phyloP scores from a whole-genome alignment of 2,797 vertebrate species.

The Scarus forsteni region DNA sequence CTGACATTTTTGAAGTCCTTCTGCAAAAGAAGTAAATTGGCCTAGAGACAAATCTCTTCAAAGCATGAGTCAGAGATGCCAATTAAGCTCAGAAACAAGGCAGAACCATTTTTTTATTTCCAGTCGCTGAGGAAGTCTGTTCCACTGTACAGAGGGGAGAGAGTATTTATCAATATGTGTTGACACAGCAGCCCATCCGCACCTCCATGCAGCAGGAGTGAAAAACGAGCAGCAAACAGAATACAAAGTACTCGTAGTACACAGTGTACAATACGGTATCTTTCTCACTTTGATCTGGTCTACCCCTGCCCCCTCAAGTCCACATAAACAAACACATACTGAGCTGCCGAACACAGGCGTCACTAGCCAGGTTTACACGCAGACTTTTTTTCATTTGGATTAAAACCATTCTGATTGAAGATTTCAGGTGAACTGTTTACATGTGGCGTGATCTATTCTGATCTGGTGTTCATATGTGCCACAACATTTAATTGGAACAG shows the following conservation, averaged over 20 bases:
- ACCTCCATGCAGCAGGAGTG: constrained; percentile 2
- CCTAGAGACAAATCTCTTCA: constrained; percentile 47
- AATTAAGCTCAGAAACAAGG: constrained; percentile 47
- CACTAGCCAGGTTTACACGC: no score
- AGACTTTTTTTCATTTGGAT: no score
- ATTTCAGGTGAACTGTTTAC: no score
- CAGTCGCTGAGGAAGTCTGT: not conserved
- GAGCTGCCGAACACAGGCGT: constrained; percentile 11
- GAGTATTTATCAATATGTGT: constrained; percentile 23
- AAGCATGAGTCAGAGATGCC: constrained; percentile 52
- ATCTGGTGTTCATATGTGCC: no score
- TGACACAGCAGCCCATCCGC: constrained; percentile 1
- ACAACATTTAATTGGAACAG: no score
- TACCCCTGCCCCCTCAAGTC: no score
- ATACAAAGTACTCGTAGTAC: not conserved
- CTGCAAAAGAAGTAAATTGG: constrained; percentile 50
- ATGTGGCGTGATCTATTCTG: no score
- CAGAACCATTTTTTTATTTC: constrained; percentile 25
- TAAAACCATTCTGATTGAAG: no score
- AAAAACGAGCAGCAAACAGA: constrained; percentile 14
- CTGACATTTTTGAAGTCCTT: constrained; percentile 23
- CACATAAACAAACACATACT: constrained; percentile 1
- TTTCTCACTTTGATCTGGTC: constrained; percentile 7
- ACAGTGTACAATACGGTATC: not conserved
- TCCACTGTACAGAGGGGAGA: not conserved